These are phyloP conservation scores for Indicator maculatus DNA, from an alignment of 2,113 vertebrate genomes.

Conservation along the genomic window DNA sequence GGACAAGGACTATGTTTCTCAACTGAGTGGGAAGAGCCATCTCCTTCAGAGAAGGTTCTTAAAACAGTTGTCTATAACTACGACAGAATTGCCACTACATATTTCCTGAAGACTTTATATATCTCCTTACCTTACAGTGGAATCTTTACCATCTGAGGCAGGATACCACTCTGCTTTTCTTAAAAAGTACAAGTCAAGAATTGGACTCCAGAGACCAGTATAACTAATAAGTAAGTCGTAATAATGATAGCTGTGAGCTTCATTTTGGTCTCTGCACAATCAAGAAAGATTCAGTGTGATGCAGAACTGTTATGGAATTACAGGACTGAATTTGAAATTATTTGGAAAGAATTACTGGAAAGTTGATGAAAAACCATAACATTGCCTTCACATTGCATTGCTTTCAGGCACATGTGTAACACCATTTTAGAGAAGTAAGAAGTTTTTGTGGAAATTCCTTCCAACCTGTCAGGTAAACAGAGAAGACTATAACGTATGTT, in stretches of 20 bases:
- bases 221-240: not conserved
- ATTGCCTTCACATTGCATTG: not conserved
- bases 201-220: not conserved
- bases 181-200: not conserved
- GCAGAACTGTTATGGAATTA: not conserved
- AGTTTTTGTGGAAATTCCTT: not conserved
- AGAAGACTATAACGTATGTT: not conserved
- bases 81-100: not conserved
- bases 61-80: not conserved
- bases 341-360: not conserved
- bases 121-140: not conserved
- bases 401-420: not conserved
- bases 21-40: accelerated
- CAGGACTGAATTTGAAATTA: not conserved
- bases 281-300: not conserved
- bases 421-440: not conserved
- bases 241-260: not conserved
- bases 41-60: not conserved
- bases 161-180: not conserved
- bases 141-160: not conserved
- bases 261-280: not conserved
- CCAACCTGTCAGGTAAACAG: not conserved
- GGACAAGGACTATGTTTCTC: not conserved
- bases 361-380: not conserved
- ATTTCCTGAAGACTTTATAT: not conserved